A percentile compares a stretch with the other conserved stretches of the same genome.
These are phyloP conservation scores for Antrozous pallidus DNA, from an alignment of 2,797 vertebrate genomes.

Conservation along the genomic window DNA sequence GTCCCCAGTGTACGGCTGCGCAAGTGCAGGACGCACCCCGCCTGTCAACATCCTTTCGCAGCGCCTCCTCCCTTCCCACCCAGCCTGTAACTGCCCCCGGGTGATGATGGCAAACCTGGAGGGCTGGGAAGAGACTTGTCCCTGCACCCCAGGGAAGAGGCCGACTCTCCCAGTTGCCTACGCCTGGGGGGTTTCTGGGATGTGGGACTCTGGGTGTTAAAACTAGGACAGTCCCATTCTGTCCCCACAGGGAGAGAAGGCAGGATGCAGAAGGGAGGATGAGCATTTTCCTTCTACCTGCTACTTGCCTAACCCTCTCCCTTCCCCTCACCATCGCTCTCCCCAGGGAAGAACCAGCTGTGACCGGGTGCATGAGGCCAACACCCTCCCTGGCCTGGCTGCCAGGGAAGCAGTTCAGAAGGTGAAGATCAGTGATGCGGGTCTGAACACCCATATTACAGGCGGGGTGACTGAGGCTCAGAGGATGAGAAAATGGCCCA, in stretches of 20 bases:
- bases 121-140: background rate
- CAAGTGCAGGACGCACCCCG: rapidly evolving
- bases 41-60: background rate
- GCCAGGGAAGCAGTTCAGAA: background rate
- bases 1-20: no score
- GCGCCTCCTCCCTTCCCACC: no score
- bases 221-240: background rate
- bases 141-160: rapidly evolving
- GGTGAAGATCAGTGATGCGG: background rate
- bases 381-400: rapidly evolving
- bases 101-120: background rate
- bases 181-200: background rate
- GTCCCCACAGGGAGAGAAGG: rapidly evolving
- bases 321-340: background rate
- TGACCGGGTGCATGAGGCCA: no score
- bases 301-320: background rate
- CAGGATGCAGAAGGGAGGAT: background rate
- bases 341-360: background rate
- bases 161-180: background rate
- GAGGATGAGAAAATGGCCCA: rapidly evolving
- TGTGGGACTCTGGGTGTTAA: rapidly evolving
- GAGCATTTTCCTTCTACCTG: background rate
- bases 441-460: background rate
- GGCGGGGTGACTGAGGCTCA: background rate
- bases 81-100: background rate